Evolutionary conservation across 1,140 invertebrate genomes (phyloP).

Genomic region (Atta cephalotes): DNA sequence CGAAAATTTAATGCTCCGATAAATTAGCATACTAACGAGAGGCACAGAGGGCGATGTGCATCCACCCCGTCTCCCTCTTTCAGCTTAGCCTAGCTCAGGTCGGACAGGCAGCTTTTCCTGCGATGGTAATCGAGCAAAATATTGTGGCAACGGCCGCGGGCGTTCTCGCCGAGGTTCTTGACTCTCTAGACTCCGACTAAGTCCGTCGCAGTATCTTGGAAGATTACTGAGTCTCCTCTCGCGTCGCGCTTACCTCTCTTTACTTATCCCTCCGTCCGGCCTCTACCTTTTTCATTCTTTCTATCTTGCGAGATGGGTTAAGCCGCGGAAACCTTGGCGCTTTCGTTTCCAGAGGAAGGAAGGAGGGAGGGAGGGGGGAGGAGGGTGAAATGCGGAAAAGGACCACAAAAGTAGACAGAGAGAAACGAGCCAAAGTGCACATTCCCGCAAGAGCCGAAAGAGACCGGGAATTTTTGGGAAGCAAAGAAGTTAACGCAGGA

Average conservation of each 20-base stretch:
- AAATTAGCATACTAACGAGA: constrained; percentile 85
- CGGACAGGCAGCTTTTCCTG: constrained; percentile 78
- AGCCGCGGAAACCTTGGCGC: constrained; percentile 65
- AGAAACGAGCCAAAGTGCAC: constrained; percentile 51
- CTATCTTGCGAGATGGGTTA: constrained; percentile 34
- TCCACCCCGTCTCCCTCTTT: constrained; percentile 13
- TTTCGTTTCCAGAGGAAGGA: constrained; percentile 60
- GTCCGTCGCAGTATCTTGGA: constrained; percentile 69
- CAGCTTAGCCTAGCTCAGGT: constrained; percentile 56
- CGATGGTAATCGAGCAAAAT: constrained; percentile 85
- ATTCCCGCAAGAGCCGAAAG: not conserved
- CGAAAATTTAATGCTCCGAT: constrained; percentile 82
- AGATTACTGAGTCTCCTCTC: constrained; percentile 65
- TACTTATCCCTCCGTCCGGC: constrained; percentile 65
- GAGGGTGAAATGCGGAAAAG: not conserved
- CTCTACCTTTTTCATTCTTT: constrained; percentile 60
- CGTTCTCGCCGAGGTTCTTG: constrained; percentile 80
- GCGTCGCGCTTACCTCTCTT: constrained; percentile 34
- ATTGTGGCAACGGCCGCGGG: constrained; percentile 83
- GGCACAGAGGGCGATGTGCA: constrained; percentile 48
- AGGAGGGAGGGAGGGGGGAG: not conserved
- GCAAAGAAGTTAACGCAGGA: constrained; percentile 48
- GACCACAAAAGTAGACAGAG: constrained; percentile 41
- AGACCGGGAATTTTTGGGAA: not conserved
- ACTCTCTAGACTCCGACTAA: constrained; percentile 70